Percentiles rank a stretch among this genome's conserved stretches.
These are phyloP conservation scores for Melopsittacus undulatus DNA, from an alignment of 2,797 vertebrate genomes.

Conservation along the genomic window DNA sequence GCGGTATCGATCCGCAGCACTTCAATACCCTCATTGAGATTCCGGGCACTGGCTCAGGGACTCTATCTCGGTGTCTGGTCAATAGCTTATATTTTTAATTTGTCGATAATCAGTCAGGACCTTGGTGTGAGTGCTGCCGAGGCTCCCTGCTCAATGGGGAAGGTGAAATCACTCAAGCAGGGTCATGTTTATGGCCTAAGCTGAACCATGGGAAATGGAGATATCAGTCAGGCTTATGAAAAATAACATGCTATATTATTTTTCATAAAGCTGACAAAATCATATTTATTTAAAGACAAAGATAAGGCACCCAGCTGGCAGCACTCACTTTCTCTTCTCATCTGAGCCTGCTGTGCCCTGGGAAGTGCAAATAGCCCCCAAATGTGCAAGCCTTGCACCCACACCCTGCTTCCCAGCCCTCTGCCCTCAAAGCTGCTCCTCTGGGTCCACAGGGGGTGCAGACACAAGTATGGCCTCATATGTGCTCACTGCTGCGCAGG, in stretches of 20 bases:
- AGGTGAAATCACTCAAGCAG: constrained; percentile 71
- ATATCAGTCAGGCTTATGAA: constrained; percentile 65
- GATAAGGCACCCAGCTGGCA: constrained; percentile 52
- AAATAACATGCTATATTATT: constrained; percentile 63
- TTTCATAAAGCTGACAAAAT: constrained; percentile 71
- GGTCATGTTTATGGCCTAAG: constrained; percentile 72
- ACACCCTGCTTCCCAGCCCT: accelerated
- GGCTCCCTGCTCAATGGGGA: constrained; percentile 42
- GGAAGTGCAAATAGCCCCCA: not conserved
- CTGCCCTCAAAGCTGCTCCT: accelerated
- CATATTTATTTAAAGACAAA: constrained; percentile 71
- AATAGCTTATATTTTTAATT: constrained; percentile 87
- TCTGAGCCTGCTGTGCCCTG: not conserved
- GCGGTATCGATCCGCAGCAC: constrained; percentile 85
- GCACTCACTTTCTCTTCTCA: not conserved
- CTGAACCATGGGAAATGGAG: constrained; percentile 63
- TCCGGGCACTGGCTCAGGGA: constrained; percentile 84
- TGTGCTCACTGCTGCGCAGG: not conserved
- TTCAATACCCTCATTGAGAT: constrained; percentile 93
- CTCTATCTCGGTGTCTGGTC: constrained; percentile 84
- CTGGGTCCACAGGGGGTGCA: accelerated
- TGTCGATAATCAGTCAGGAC: constrained; percentile 83
- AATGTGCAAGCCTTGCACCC: not conserved
- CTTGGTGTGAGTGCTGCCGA: constrained; percentile 72
- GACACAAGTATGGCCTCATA: not conserved